Percentiles rank a stretch among this genome's conserved stretches.
Evolutionary conservation across 2,797 vertebrate species (phyloP).

Genomic region (Amazonetta brasiliensis): DNA sequence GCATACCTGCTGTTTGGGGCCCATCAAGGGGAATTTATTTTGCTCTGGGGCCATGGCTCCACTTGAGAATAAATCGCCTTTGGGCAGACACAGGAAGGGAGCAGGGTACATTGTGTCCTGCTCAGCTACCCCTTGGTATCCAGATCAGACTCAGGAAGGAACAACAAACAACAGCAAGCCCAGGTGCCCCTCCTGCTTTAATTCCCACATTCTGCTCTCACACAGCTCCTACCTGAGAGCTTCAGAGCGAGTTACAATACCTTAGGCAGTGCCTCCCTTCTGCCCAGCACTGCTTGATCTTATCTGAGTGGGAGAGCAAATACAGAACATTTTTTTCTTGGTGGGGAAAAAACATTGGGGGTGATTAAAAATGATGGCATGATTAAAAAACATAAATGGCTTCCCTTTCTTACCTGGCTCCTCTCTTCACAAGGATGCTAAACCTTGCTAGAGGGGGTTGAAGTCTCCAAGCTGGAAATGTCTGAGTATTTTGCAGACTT

Average conservation of each 20-base stretch:
- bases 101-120: background rate
- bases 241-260: rapidly evolving
- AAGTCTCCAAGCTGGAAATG: background rate
- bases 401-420: background rate
- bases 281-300: background rate
- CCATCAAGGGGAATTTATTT: background rate
- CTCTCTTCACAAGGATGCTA: background rate
- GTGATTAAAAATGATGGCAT: background rate
- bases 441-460: background rate
- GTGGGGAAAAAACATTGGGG: background rate
- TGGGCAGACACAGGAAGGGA: conserved; percentile 3
- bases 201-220: background rate
- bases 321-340: background rate
- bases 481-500: background rate
- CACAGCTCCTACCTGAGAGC: background rate
- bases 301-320: background rate
- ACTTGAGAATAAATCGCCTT: background rate
- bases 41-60: background rate
- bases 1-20: rapidly evolving
- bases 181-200: background rate
- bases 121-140: background rate
- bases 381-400: rapidly evolving
- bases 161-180: conserved; percentile 35
- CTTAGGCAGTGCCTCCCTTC: background rate
- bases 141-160: background rate